Percentiles rank a stretch among this genome's conserved stretches.
Evolutionary conservation across 2,888 invertebrate genomes (phyloP).

Genomic region (Phasia obesa): DNA sequence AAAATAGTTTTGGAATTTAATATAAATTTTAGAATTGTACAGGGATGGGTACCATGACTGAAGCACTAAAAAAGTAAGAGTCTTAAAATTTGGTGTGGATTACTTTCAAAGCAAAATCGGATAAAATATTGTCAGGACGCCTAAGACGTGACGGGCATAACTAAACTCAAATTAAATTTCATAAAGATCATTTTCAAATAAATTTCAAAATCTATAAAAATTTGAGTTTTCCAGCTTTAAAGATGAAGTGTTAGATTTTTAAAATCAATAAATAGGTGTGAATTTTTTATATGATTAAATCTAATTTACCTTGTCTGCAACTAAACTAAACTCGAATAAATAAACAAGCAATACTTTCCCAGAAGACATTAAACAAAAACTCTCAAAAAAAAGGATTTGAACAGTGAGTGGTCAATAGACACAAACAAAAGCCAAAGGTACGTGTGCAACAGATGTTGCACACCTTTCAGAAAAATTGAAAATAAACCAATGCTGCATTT

Average conservation of each 20-base stretch:
- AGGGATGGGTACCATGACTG: too few species aligned
- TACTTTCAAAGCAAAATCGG: too few species aligned
- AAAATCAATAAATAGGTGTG: constrained; percentile 13
- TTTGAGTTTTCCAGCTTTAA: too few species aligned
- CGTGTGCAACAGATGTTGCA: constrained; percentile 51
- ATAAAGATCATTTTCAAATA: too few species aligned
- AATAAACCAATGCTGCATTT: constrained; percentile 16
- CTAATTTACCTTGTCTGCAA: not conserved
- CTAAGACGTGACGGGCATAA: too few species aligned
- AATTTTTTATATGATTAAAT: not conserved
- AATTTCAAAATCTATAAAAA: too few species aligned
- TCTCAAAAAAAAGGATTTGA: constrained; percentile 15
- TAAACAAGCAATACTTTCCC: not conserved
- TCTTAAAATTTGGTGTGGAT: too few species aligned
- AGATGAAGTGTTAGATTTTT: not conserved
- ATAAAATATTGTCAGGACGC: too few species aligned
- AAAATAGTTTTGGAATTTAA: too few species aligned
- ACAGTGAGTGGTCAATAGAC: not conserved
- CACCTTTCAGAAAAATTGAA: constrained; percentile 50
- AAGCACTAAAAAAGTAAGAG: too few species aligned
- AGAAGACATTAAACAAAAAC: not conserved
- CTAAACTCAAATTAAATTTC: too few species aligned
- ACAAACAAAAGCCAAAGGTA: not conserved
- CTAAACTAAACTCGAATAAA: not conserved
- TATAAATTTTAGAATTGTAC: too few species aligned